Conservation (phyloP, 2,113 vertebrate species). For the Lepidothrix coronata region DNA sequence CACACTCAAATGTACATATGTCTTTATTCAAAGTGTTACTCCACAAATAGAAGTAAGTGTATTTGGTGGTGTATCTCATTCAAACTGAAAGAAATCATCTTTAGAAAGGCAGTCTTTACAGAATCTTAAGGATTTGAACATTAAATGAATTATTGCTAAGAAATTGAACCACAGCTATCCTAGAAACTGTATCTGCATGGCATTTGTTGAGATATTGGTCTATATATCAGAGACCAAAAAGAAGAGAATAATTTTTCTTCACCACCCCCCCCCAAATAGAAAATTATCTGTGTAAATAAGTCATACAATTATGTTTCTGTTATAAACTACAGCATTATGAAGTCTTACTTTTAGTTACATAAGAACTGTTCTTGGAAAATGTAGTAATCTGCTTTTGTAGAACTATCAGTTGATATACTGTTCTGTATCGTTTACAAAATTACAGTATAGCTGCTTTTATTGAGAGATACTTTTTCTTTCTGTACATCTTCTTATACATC, state of each 20-base stretch:
- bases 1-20: background rate
- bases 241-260: background rate
- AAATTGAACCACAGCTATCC: background rate
- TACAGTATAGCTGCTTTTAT: background rate
- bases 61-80: background rate
- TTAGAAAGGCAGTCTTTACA: background rate
- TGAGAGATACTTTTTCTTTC: background rate
- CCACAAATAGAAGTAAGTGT: background rate
- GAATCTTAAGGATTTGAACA: background rate
- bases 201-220: background rate
- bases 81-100: background rate
- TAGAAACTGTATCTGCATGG: background rate
- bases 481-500: background rate
- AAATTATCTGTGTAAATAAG: background rate
- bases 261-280: rapidly evolving
- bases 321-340: background rate
- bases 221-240: background rate
- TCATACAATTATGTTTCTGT: background rate
- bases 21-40: background rate
- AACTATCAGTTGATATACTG: background rate
- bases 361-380: background rate
- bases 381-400: background rate
- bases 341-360: background rate
- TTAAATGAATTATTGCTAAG: background rate
- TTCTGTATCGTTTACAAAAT: background rate